Percentiles rank a stretch among this genome's conserved stretches.
Conservation (phyloP, 2,888 invertebrate species). For the Lottia gigantea region DNA sequence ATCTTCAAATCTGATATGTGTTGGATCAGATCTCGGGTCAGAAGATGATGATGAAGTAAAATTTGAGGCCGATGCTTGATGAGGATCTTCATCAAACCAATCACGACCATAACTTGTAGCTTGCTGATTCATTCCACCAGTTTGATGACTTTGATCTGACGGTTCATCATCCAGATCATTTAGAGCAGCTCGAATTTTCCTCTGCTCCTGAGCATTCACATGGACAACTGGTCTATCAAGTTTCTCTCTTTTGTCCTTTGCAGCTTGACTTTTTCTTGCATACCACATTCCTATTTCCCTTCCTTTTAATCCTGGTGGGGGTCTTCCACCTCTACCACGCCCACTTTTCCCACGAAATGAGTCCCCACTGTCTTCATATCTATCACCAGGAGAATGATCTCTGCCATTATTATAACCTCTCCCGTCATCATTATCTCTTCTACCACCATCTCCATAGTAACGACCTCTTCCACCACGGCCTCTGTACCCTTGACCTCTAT, state of each 20-base stretch:
- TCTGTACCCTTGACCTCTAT: conserved; percentile 14
- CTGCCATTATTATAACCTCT: conserved; percentile 23
- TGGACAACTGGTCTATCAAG: conserved; percentile 27
- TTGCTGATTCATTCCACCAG: not conserved
- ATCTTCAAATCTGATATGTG: not conserved
- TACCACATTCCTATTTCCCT: conserved; percentile 64
- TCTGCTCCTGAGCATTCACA: not conserved
- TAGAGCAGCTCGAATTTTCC: not conserved
- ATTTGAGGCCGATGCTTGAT: not conserved
- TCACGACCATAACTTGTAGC: not conserved
- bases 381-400: conserved; percentile 33
- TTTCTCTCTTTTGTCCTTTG: conserved; percentile 35
- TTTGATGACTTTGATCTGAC: not conserved
- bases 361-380: conserved; percentile 1
- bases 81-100: not conserved
- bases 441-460: not conserved
- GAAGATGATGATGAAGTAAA: not conserved
- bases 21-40: not conserved
- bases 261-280: conserved; percentile 43
- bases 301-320: conserved; percentile 50
- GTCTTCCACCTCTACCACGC: conserved; percentile 27
- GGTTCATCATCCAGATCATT: conserved; percentile 7
- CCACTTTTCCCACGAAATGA: too few relatives aligned
- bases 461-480: not conserved
- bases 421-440: not conserved